A percentile compares a stretch with the other conserved stretches of the same genome.
phyloP scores from a whole-genome alignment of 2,797 vertebrate genomes.

The Lophius americanus region DNA sequence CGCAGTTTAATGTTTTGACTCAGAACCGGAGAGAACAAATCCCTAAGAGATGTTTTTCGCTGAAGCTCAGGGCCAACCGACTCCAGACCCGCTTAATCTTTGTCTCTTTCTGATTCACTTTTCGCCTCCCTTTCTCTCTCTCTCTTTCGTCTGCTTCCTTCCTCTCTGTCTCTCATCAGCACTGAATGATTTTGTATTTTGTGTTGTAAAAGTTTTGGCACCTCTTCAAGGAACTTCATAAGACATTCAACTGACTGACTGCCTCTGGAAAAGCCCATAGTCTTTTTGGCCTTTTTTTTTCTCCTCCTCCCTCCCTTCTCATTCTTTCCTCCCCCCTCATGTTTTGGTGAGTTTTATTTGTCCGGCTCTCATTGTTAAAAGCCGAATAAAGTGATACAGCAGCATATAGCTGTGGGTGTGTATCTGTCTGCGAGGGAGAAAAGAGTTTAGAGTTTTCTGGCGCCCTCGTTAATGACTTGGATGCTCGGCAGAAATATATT shows the following conservation, averaged over 20 bases:
- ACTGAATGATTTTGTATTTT: constrained; percentile 70
- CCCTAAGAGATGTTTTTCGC: constrained; percentile 47
- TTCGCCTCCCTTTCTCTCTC: constrained; percentile 33
- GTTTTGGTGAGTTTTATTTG: constrained; percentile 73
- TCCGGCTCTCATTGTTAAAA: constrained; percentile 69
- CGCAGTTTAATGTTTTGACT: constrained; percentile 66
- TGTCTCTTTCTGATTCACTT: constrained; percentile 52
- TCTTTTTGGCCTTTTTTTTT: constrained; percentile 32
- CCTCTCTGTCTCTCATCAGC: constrained; percentile 56
- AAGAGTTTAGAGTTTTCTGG: constrained; percentile 20
- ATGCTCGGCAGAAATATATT: constrained; percentile 27
- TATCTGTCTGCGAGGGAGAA: constrained; percentile 31
- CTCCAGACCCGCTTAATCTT: constrained; percentile 36
- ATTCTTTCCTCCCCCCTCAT: constrained; percentile 62
- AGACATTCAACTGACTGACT: constrained; percentile 77
- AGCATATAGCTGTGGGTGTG: constrained; percentile 45
- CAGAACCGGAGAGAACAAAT: constrained; percentile 61
- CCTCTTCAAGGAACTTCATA: constrained; percentile 75
- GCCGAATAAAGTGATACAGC: constrained; percentile 34
- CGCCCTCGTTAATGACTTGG: constrained; percentile 48
- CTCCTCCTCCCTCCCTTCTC: constrained; percentile 31
- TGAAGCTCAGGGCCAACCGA: constrained; percentile 32
- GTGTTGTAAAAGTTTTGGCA: constrained; percentile 70
- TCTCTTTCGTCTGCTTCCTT: constrained; percentile 46
- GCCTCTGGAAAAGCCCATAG: constrained; percentile 74